Conservation (phyloP, 2,113 vertebrate species). For the Panthera tigris region DNA sequence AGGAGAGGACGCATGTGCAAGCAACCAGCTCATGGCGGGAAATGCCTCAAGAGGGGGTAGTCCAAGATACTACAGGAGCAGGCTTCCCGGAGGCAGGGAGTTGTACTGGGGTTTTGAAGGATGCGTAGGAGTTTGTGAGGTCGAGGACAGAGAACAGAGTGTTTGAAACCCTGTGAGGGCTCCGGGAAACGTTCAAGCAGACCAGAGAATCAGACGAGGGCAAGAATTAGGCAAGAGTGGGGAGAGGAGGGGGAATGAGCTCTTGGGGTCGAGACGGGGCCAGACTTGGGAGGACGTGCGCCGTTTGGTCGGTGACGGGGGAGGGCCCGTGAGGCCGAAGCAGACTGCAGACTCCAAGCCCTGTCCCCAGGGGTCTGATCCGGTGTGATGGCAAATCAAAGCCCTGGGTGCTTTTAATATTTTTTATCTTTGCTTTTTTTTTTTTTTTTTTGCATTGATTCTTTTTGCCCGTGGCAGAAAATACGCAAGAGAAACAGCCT, state of each 20-base stretch:
- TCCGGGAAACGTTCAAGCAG: neutral
- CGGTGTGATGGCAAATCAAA: neutral
- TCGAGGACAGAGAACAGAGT: neutral
- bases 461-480: neutral
- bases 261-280: neutral
- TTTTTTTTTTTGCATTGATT: neutral
- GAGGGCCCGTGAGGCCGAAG: neutral
- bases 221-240: neutral
- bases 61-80: neutral
- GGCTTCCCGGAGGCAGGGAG: neutral
- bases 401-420: neutral
- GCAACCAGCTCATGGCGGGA: neutral
- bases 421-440: no score
- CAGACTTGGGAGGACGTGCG: neutral
- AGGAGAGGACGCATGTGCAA: no score
- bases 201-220: neutral
- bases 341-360: neutral
- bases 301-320: neutral
- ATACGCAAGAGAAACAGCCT: neutral
- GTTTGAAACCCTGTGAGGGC: neutral
- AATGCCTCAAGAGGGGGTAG: neutral
- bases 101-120: neutral
- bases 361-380: neutral
- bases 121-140: neutral
- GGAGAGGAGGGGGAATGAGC: neutral